Conservation (phyloP, 2,113 vertebrate species). For the Ptilonorhynchus violaceus region DNA sequence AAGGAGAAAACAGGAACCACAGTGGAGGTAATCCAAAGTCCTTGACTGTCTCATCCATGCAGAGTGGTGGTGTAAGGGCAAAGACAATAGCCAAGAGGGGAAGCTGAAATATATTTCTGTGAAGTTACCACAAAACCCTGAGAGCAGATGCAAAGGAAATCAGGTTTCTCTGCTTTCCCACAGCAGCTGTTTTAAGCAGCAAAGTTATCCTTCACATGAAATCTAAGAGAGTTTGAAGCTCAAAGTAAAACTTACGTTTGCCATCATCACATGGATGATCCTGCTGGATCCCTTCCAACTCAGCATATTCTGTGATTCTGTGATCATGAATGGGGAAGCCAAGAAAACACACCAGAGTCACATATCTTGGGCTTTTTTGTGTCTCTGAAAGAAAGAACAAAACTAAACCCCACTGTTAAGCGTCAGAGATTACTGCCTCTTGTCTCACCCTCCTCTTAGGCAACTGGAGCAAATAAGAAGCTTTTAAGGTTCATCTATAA, state of each 20-base stretch:
- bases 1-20: neutral
- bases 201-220: neutral
- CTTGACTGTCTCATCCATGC: neutral
- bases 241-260: neutral
- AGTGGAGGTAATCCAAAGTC: neutral
- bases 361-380: neutral
- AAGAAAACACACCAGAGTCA: neutral
- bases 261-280: neutral
- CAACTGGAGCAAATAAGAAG: neutral
- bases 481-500: neutral
- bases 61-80: neutral
- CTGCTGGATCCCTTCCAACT: neutral
- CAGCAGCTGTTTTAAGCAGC: neutral
- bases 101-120: neutral
- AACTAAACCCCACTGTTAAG: neutral
- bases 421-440: neutral
- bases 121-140: neutral
- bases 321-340: neutral
- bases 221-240: neutral
- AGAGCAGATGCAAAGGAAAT: neutral
- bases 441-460: neutral
- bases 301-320: neutral
- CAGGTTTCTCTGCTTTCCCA: neutral
- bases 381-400: neutral
- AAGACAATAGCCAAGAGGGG: neutral